phyloP scores from a whole-genome alignment of 2,888 invertebrate species.

The Gastrophysa polygoni region DNA sequence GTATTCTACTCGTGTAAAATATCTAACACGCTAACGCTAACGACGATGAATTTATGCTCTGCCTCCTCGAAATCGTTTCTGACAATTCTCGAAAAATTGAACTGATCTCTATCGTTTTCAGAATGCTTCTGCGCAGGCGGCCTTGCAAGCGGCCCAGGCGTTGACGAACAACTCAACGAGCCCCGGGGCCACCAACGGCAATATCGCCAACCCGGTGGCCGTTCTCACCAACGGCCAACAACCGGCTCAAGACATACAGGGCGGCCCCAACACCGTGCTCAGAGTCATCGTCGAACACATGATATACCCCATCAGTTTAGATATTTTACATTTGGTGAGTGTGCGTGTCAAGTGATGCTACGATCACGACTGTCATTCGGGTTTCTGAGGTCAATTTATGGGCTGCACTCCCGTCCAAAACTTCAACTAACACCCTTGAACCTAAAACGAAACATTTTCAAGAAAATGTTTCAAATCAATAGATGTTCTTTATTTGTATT shows the following conservation, averaged over 20 bases:
- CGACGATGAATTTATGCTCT: background rate
- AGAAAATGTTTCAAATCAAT: no score
- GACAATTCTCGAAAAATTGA: conserved; percentile 6
- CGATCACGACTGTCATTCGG: conserved; percentile 2
- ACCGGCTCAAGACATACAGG: conserved; percentile 70
- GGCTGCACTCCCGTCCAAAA: no score
- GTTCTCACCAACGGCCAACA: conserved; percentile 54
- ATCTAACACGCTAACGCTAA: background rate
- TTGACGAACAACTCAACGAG: conserved; percentile 70
- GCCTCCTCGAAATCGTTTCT: no score
- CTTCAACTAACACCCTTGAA: no score
- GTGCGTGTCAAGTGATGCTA: no score
- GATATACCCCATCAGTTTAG: conserved; percentile 97
- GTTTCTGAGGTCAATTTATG: background rate
- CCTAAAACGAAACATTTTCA: no score
- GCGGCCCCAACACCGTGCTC: conserved; percentile 94
- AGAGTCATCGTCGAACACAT: conserved; percentile 99
- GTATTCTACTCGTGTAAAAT: no score
- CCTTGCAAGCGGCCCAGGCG: conserved; percentile 84
- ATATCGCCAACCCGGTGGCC: conserved; percentile 60
- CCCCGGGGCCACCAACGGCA: conserved; percentile 56
- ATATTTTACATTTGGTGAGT: conserved; percentile 87
- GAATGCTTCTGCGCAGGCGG: conserved; percentile 85
- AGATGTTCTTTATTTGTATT: no score
- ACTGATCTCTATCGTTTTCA: conserved; percentile 58